phyloP scores from a whole-genome alignment of 2,888 invertebrate genomes.

The Pteria penguin region DNA sequence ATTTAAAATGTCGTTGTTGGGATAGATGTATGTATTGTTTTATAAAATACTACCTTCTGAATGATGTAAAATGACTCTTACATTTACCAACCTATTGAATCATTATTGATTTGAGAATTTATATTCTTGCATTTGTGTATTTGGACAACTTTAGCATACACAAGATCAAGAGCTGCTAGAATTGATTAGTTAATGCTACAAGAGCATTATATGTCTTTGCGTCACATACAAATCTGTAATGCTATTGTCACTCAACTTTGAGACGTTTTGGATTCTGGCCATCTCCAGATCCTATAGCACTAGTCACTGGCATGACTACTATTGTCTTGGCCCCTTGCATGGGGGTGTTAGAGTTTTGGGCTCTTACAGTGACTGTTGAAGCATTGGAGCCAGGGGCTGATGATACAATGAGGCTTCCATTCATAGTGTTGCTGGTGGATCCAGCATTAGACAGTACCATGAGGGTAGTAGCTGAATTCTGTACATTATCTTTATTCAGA shows the following conservation, averaged over 20 bases:
- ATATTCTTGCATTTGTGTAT: too few relatives aligned
- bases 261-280: conserved; percentile 64
- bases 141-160: too few relatives aligned
- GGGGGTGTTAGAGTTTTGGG: conserved; percentile 56
- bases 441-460: conserved; percentile 66
- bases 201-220: too few relatives aligned
- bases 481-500: conserved; percentile 22
- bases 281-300: conserved; percentile 63
- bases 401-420: conserved; percentile 39
- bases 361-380: conserved; percentile 67
- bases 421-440: conserved; percentile 20
- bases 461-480: conserved; percentile 64
- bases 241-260: conserved; percentile 66
- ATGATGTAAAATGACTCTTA: too few relatives aligned
- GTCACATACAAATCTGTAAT: too few relatives aligned
- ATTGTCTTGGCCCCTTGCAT: conserved; percentile 71
- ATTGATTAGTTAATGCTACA: too few relatives aligned
- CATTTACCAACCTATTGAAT: too few relatives aligned
- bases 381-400: conserved; percentile 50
- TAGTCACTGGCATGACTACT: conserved; percentile 74
- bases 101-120: too few relatives aligned
- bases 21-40: too few relatives aligned
- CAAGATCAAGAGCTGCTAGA: too few relatives aligned
- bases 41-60: too few relatives aligned
- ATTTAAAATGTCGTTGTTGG: too few relatives aligned